Percentiles rank a stretch among this genome's conserved stretches.
Evolutionary conservation across 2,797 vertebrate genomes (phyloP).

Genomic region (Vultur gryphus): DNA sequence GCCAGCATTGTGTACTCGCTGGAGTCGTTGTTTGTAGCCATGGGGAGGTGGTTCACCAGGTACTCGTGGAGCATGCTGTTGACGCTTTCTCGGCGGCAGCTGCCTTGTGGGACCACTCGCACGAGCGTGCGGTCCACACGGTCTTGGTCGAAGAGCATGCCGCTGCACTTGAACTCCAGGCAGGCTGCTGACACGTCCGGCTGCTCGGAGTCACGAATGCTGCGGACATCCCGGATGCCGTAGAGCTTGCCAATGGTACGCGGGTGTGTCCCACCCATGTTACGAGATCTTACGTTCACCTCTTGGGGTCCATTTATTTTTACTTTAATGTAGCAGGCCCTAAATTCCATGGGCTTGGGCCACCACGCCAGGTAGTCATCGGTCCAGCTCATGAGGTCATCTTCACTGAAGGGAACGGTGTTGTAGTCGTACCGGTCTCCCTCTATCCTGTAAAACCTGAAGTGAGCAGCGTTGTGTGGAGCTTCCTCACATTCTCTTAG

Average conservation of each 20-base stretch:
- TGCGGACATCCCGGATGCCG: conserved; percentile 91
- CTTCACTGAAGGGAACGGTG: conserved; percentile 94
- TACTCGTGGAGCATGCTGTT: conserved; percentile 95
- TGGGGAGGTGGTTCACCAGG: conserved; percentile 93
- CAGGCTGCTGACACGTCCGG: conserved; percentile 85
- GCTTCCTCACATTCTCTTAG: conserved; percentile 91
- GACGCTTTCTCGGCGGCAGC: conserved; percentile 88
- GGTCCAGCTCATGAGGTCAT: conserved; percentile 97
- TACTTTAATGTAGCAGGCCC: conserved; percentile 95
- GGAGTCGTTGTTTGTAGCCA: conserved; percentile 95
- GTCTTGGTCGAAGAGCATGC: conserved; percentile 96
- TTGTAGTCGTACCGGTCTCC: conserved; percentile 94
- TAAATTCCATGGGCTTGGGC: conserved; percentile 96
- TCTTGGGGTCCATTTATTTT: conserved; percentile 87
- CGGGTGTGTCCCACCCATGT: conserved; percentile 95
- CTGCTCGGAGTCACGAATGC: conserved; percentile 84
- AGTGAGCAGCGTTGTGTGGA: conserved; percentile 86
- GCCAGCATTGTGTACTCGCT: conserved; percentile 97
- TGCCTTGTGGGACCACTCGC: conserved; percentile 92
- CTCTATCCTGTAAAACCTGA: conserved; percentile 94
- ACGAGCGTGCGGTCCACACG: conserved; percentile 93
- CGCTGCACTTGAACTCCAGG: conserved; percentile 96
- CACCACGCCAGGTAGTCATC: conserved; percentile 97
- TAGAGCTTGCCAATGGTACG: conserved; percentile 90
- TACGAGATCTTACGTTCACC: conserved; percentile 90